Base-by-base conservation (phyloP, 2,888 invertebrate species). In the Mayetiola destructor region DNA sequence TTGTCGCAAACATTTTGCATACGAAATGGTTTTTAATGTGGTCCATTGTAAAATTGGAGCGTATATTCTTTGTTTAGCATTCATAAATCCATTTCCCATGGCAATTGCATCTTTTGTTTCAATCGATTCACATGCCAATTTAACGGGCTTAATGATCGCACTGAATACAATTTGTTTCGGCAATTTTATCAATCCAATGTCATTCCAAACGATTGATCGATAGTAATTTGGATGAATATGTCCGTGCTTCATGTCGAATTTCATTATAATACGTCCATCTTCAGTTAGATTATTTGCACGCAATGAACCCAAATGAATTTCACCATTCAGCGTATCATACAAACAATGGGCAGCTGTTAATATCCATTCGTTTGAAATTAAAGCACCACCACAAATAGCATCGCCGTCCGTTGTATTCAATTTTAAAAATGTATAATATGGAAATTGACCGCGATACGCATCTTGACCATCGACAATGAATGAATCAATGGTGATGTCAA, bases 311-410 rank as follows among this genome's bases (percentile, higher is more conserved):
- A 72, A 57, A 55, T 72, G 71, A 0, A 72, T 65, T 59, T 71
- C 69, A 53, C 66, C 70, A 3, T 67, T n/a, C 68, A 64, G 66
- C 64, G 20, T 20, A 16, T 8, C 6, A 3, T 16, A 2, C n/a
- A 48, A 48, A 60, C 72, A 72, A 58, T 72, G 72, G 2, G 67
- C 72, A 3, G 72, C 72, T 1, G 72, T 72, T 16, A 72, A 61
- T 10, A 72, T 63, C 71, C 71, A 72, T 32, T 69, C 65, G 1
- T 63, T 64, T 61, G 68, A 65, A 56, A 72, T 61, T 59, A 72
- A 37, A 1, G 70, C 71, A 36, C 72, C 71, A 4, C 72, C 71
- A 39, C 71, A 72, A 4, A 71, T 64, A n/a, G 68, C 66, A 18
- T 68, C 67, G 59, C 66, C 21, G 18, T 32, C 16, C 6, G 14